Evolutionary conservation across 2,113 vertebrate species (phyloP).

Genomic region (Equus przewalskii): DNA sequence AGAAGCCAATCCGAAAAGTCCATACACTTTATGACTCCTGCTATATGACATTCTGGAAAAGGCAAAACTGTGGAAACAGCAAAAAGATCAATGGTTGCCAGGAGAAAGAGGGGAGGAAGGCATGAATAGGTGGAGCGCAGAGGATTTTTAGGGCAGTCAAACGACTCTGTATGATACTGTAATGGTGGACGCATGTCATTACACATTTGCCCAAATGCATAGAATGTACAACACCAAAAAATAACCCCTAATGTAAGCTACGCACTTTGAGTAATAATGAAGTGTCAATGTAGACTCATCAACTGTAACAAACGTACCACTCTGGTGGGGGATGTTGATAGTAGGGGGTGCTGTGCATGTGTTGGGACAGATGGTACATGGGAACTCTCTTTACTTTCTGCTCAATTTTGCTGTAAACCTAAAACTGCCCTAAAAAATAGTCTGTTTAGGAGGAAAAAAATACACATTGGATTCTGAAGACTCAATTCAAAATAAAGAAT

Average conservation of each 20-base stretch:
- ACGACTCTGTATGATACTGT: too few relatives aligned
- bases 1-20: too few relatives aligned
- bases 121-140: neutral
- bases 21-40: too few relatives aligned
- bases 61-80: too few relatives aligned
- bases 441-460: neutral
- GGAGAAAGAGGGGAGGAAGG: neutral
- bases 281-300: neutral
- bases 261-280: neutral
- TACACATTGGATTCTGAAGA: neutral
- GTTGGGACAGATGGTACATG: neutral
- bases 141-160: neutral
- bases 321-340: neutral
- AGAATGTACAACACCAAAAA: neutral
- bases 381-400: neutral
- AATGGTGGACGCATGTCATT: neutral
- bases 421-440: neutral
- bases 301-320: neutral
- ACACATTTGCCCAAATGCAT: neutral
- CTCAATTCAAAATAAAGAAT: neutral
- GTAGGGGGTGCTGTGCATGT: neutral
- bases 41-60: too few relatives aligned
- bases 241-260: neutral
- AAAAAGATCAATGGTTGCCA: neutral
- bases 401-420: neutral